A percentile compares a stretch with the other conserved stretches of the same genome.
phyloP scores from a whole-genome alignment of 1,140 invertebrate genomes.

The Asbolus verrucosus region DNA sequence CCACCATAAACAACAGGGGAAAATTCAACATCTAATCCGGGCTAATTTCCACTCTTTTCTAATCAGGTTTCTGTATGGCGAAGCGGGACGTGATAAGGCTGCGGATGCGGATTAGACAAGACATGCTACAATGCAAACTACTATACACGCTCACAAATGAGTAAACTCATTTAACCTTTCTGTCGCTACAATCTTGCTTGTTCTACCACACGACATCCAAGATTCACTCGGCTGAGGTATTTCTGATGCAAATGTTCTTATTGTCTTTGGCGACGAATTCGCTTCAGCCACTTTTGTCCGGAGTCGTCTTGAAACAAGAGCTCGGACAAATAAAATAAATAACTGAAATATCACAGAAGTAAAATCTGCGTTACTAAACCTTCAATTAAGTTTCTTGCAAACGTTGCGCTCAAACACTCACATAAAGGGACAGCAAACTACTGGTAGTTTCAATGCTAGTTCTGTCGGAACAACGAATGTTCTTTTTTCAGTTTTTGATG shows the following conservation, averaged over 20 bases:
- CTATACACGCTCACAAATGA: constrained; percentile 49
- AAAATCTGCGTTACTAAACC: too few species aligned
- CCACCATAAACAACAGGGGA: constrained; percentile 19
- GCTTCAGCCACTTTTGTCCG: too few species aligned
- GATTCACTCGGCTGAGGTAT: constrained; percentile 44
- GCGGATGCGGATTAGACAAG: constrained; percentile 17
- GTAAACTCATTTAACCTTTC: constrained; percentile 55
- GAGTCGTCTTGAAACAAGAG: too few species aligned
- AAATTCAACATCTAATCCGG: constrained; percentile 41
- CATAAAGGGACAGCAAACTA: too few species aligned
- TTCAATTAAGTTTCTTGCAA: too few species aligned
- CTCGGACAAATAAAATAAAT: too few species aligned
- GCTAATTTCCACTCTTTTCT: constrained; percentile 12
- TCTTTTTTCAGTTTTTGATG: too few species aligned
- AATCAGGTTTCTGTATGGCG: constrained; percentile 24
- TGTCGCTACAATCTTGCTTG: constrained; percentile 24
- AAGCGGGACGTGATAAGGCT: constrained; percentile 35
- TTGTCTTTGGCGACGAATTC: too few species aligned
- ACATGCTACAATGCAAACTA: constrained; percentile 43
- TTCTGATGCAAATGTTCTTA: constrained; percentile 53
- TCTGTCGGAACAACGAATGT: too few species aligned
- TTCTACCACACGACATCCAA: constrained; percentile 19
- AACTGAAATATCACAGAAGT: too few species aligned
- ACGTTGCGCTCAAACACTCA: too few species aligned
- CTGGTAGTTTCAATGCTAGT: too few species aligned